These are phyloP conservation scores for Umimayanthus chanpuru DNA, from an alignment of 92 coral and sea anemone genomes.

Conservation along the genomic window DNA sequence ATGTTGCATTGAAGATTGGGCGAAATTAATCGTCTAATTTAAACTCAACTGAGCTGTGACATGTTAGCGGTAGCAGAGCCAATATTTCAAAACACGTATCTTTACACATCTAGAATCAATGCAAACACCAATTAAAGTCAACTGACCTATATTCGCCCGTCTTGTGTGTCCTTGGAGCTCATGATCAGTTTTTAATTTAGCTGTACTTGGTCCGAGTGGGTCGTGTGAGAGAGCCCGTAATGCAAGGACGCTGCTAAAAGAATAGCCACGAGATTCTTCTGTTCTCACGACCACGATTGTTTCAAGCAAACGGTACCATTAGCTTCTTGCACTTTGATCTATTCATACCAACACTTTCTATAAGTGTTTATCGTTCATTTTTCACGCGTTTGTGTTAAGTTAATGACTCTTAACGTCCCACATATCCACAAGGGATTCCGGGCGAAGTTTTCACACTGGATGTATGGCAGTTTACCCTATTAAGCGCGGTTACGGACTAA, in stretches of 20 bases:
- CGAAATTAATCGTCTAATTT: constrained; percentile 10
- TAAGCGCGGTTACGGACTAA: constrained; percentile 20
- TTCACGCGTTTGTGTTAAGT: constrained; percentile 14
- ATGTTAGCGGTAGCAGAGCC: neutral
- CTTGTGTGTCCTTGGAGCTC: neutral
- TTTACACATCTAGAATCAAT: constrained; percentile 18
- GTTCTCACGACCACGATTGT: neutral
- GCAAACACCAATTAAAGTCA: constrained; percentile 35
- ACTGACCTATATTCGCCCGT: constrained; percentile 33
- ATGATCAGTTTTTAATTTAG: too few relatives aligned
- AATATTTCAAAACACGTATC: constrained; percentile 31
- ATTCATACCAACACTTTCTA: constrained; percentile 14
- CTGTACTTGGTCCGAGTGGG: neutral
- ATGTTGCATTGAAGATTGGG: neutral
- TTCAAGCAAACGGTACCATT: neutral
- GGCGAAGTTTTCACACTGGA: neutral
- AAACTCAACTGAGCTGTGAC: neutral
- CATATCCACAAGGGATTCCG: neutral
- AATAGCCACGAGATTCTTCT: neutral
- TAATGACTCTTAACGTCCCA: neutral
- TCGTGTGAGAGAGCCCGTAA: neutral
- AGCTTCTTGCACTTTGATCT: constrained; percentile 3
- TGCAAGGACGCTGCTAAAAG: neutral
- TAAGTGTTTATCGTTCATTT: neutral
- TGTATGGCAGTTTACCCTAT: neutral